Evolutionary conservation across 1,140 invertebrate species (phyloP).

Genomic region (Pomacea maculata): DNA sequence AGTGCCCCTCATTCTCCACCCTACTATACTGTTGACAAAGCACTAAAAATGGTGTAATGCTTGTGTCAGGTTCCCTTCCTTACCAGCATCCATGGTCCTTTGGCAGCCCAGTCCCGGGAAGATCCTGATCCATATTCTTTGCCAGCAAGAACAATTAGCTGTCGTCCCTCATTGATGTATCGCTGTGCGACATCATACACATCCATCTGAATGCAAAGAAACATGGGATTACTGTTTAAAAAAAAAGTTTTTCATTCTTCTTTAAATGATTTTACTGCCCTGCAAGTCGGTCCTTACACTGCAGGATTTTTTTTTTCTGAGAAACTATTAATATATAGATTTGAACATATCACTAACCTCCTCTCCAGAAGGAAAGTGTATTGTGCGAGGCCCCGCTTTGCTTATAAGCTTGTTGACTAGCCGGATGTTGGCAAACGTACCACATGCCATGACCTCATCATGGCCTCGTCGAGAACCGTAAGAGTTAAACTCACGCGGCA

Average conservation of each 20-base stretch:
- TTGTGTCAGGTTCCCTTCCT: background rate
- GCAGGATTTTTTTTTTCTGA: too few species aligned
- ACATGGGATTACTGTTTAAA: too few species aligned
- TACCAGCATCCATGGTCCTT: conserved; percentile 91
- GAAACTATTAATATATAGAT: background rate
- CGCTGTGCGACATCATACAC: conserved; percentile 95
- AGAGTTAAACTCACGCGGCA: conserved; percentile 95
- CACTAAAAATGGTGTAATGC: too few species aligned
- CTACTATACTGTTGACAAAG: too few species aligned
- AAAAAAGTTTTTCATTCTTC: too few species aligned
- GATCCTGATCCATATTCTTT: conserved; percentile 98
- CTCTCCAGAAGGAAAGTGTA: conserved; percentile 88
- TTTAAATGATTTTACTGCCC: too few species aligned
- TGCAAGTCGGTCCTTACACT: too few species aligned
- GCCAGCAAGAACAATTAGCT: conserved; percentile 89
- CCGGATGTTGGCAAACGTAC: conserved; percentile 98
- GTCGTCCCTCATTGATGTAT: conserved; percentile 76
- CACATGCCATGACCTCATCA: conserved; percentile 95
- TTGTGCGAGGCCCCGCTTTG: conserved; percentile 86
- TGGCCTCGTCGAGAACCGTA: conserved; percentile 97
- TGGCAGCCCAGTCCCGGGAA: conserved; percentile 96
- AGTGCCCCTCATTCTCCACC: too few species aligned
- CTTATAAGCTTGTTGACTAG: conserved; percentile 91
- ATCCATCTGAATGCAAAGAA: conserved; percentile 74
- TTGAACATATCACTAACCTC: conserved; percentile 68